These are phyloP conservation scores for Arenicola marina DNA, from an alignment of 2,888 invertebrate species.

Conservation along the genomic window DNA sequence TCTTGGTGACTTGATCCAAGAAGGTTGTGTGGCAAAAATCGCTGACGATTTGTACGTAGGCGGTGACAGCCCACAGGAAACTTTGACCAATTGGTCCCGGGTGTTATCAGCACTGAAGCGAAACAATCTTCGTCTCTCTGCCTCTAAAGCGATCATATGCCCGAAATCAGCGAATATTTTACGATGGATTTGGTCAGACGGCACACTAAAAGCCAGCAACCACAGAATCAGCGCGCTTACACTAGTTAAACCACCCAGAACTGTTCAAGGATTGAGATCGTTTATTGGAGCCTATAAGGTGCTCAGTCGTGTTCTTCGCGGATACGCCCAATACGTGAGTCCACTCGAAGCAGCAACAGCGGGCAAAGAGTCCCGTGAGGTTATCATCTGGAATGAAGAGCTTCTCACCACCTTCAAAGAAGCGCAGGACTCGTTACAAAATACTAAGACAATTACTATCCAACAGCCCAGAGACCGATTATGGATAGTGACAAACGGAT, in stretches of 20 bases:
- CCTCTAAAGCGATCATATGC: background rate
- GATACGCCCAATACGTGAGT: background rate
- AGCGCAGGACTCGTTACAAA: background rate
- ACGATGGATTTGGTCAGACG: slow-evolving; percentile 8
- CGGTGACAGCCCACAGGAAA: background rate
- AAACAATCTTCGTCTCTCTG: slow-evolving; percentile 4
- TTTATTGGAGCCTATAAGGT: no score
- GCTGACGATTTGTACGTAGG: slow-evolving; percentile 19
- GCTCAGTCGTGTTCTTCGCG: background rate
- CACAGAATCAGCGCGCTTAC: no score
- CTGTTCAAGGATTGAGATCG: no score
- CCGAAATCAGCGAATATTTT: slow-evolving; percentile 3
- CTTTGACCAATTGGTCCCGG: background rate
- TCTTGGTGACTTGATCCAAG: slow-evolving; percentile 23
- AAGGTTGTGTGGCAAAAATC: slow-evolving; percentile 18
- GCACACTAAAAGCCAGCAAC: no score
- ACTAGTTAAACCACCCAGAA: no score
- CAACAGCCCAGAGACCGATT: background rate
- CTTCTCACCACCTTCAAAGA: background rate
- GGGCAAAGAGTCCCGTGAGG: background rate
- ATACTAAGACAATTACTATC: background rate
- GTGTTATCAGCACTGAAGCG: background rate
- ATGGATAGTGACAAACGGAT: background rate
- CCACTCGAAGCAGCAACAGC: background rate
- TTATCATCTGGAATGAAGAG: background rate